Base-by-base conservation (phyloP, 2,797 vertebrate genomes). In the Melanotaenia parkinsoni region DNA sequence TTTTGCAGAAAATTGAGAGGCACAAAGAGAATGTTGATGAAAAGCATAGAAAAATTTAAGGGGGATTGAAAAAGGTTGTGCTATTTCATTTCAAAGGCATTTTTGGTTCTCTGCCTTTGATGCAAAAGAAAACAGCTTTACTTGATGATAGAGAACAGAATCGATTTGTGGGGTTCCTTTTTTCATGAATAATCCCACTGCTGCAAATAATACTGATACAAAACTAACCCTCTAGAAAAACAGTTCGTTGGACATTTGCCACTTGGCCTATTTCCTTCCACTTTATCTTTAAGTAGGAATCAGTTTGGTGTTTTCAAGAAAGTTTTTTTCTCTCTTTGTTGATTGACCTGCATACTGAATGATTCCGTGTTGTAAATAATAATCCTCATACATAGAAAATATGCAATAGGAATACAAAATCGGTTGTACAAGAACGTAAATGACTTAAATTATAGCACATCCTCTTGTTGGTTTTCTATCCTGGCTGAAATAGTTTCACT, bases 1-100 rank as follows among this genome's bases (percentile, higher is more conserved):
- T 85, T 84, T 73, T 7, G 0, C 51, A 67, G 80, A 67, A 75
- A 67, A 88, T 59, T 47, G 67, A 70, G 58, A 58, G 72, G 30
- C 83, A 82, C 74, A 81, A 81, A 86, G 79, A 80, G 67, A 63
- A 59, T 53, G n/a, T 72, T 82, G 77, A 82, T 86, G 72, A 75
- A 81, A 87, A 77, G 76, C 61, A 51, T 63, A 58, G 61, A 3
- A 3, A 57, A 78, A 76, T 81, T 81, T 79, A 77, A 62, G 70
- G 84, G 61, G 58, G 74, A 79, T 80, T 68, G 72, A 80, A 81
- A 88, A 68, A 70, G 72, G 79, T 67, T 67, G 68, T 71, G 73
- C 53, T 35, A 62, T 83, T 86, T 80, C 57, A 80, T 87, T 89
- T 85, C 70, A 83, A 80, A 87, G 70, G 43, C 20, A 5, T 58